Evolutionary conservation across 2,797 vertebrate species (phyloP), one percentile per base, ranked within the genome.

Genomic region (Parambassis ranga): DNA sequence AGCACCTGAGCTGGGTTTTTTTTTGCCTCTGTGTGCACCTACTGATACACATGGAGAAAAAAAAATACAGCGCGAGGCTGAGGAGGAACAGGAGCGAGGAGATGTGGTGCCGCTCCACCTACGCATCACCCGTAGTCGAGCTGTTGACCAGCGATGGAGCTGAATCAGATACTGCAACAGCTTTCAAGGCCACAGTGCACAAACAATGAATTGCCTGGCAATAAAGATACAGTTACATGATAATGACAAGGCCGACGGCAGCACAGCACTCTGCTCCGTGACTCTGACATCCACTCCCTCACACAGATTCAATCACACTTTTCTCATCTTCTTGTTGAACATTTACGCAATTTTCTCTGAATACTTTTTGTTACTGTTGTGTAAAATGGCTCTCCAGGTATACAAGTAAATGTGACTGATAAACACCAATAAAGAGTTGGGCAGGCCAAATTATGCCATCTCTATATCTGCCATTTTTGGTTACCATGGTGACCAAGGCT

Each of bases 91-190:
- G 55, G 6, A 6, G 18, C 13, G 20, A 32, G 41, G 19, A 58
- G 39, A 31, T 60, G 30, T 27, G 35, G 28, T 11, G 47, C 70
- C 19, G 18, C 58, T 66, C 70, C 70, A 46, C 70, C 77, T 52
- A 77, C 77, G 75, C 64, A 24, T 33, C 6, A 4, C 50, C 44
- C 79, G 55, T 71, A 39, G 53, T 53, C 28, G 9, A 7, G 37
- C 35, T 65, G 73, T 23, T 71, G 69, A 77, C 49, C 37, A 10
- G 42, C 23, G 11, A 56, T 10, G 27, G 31, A 70, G 53, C 70
- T 63, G 65, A 75, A 76, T 82, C 63, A 70, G 67, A 77, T 9
- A 18, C 14, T n/a, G 62, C 47, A 75, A 56, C 61, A 55, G 42
- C 48, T 46, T 66, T 65, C 74, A 78, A 71, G 64, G 75, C 75